phyloP scores from a whole-genome alignment of 2,797 vertebrate species.

The Phataginus tricuspis region DNA sequence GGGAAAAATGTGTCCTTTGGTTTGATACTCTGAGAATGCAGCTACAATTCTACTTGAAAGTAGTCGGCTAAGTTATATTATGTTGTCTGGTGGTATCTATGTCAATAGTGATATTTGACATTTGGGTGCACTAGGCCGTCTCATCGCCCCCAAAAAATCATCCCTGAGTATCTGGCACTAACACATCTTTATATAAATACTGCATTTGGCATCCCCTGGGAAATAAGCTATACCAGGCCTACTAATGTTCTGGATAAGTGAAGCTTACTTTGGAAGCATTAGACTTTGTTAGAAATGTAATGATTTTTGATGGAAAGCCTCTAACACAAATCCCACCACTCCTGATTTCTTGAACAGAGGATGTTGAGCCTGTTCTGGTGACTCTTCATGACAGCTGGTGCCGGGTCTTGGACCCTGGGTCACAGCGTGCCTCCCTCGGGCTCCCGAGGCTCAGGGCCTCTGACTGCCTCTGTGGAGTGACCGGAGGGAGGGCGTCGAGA shows the following conservation, averaged over 20 bases:
- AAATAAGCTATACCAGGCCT: background rate
- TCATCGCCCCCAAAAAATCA: background rate
- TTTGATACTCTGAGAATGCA: background rate
- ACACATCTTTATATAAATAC: background rate
- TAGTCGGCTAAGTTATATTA: background rate
- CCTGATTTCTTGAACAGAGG: background rate
- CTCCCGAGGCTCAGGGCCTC: background rate
- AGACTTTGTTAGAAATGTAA: background rate
- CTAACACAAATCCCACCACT: background rate
- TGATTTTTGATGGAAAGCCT: background rate
- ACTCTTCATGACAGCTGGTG: accelerated
- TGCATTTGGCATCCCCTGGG: background rate
- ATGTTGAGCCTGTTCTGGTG: background rate
- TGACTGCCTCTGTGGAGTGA: accelerated
- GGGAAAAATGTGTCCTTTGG: background rate
- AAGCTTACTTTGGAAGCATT: background rate
- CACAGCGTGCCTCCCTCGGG: too few species aligned
- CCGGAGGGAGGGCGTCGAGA: background rate
- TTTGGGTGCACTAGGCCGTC: too few species aligned
- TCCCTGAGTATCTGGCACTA: background rate
- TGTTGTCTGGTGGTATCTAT: background rate
- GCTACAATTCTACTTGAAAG: background rate
- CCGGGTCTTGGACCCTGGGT: too few species aligned
- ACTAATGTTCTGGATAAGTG: background rate
- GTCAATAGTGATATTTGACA: background rate